Conservation (phyloP, 2,113 vertebrate species). For the Hydropotes inermis region DNA sequence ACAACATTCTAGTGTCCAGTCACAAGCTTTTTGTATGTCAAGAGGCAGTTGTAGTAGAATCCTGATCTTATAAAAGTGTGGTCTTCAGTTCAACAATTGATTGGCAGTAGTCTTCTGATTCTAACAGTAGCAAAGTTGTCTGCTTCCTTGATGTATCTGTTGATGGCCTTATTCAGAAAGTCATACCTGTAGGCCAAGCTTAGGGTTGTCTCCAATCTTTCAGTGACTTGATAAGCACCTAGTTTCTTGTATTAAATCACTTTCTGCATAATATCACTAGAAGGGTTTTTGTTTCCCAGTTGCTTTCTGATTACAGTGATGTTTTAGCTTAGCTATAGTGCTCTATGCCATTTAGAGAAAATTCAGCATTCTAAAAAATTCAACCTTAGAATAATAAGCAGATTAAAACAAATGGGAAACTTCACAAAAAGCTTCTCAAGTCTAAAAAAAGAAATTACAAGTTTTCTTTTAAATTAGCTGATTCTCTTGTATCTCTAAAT, state of each 20-base stretch:
- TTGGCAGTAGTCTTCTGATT: not conserved
- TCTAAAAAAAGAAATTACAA: not conserved
- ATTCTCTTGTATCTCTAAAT: not conserved
- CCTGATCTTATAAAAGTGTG: not conserved
- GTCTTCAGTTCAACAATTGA: not conserved
- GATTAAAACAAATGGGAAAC: not conserved
- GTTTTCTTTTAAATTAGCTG: not conserved
- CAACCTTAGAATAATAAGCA: not conserved
- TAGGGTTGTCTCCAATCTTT: not conserved
- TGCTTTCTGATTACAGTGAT: not conserved
- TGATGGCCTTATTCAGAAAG: not conserved
- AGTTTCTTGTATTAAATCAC: not conserved
- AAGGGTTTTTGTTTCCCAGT: not conserved
- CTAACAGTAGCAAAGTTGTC: not conserved
- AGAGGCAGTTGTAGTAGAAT: not conserved
- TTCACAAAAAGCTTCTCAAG: not conserved
- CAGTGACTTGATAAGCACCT: not conserved
- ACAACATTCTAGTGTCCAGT: not conserved
- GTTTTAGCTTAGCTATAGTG: not conserved
- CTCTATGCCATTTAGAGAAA: not conserved
- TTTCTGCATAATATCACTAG: not conserved
- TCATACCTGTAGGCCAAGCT: not conserved
- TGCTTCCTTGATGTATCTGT: not conserved
- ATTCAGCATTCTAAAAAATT: not conserved
- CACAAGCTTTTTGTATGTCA: not conserved